These are phyloP conservation scores for fruit fly (Drosophila melanogaster) DNA, from an alignment of 1,140 invertebrate genomes.

Conservation along the genomic window Release_6_plus_ISO1_MT NT_033777.3:10338001-10338500, in stretches of 20 bases:
- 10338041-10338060: conserved; percentile 10
- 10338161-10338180: background rate
- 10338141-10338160: too few relatives aligned
- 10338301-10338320: too few relatives aligned
- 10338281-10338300: background rate
- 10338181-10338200: background rate
- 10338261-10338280: background rate
- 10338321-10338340: too few relatives aligned
- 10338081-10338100: background rate
- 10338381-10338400: too few relatives aligned
- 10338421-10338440: too few relatives aligned
- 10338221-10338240: background rate
- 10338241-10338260: background rate
- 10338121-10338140: background rate
- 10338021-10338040: background rate
- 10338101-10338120: background rate
- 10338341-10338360: too few relatives aligned
- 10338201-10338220: too few relatives aligned
- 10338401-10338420: too few relatives aligned
- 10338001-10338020: conserved; percentile 6
- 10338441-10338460: too few relatives aligned
- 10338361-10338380: too few relatives aligned
- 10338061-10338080: conserved; percentile 2
- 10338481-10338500: too few relatives aligned
- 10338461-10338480: too few relatives aligned